phyloP scores from a whole-genome alignment of 2,113 vertebrate species.

The Steatornis caripensis region DNA sequence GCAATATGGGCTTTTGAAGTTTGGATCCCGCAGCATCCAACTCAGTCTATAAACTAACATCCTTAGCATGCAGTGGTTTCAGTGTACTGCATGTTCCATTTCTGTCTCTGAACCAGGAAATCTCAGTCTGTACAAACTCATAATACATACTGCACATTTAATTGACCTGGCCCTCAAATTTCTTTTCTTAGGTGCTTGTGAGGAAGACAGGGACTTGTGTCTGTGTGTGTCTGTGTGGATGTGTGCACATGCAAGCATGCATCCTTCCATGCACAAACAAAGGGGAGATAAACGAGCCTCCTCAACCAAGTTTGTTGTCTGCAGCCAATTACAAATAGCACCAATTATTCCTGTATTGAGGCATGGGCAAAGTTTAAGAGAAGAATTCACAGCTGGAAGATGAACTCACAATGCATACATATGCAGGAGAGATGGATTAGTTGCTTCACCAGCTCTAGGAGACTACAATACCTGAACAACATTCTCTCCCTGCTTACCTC shows the following conservation, averaged over 20 bases:
- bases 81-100: neutral
- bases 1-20: neutral
- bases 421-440: neutral
- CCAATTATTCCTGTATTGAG: neutral
- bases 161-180: neutral
- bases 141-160: neutral
- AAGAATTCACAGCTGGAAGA: neutral
- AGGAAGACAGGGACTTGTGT: neutral
- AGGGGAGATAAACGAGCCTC: conserved; percentile 26
- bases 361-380: neutral
- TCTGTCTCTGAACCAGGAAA: neutral
- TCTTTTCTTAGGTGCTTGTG: neutral
- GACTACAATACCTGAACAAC: neutral
- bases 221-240: neutral
- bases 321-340: conserved; percentile 44
- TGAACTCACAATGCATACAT: neutral
- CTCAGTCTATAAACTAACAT: neutral
- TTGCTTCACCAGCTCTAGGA: neutral
- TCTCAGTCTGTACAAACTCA: neutral
- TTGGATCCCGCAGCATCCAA: neutral
- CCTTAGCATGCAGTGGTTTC: neutral
- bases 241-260: conserved; percentile 20
- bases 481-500: neutral
- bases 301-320: neutral
- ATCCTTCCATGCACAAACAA: conserved; percentile 42